Percentiles rank a stretch among this genome's conserved stretches.
Evolutionary conservation across 2,113 vertebrate genomes (phyloP).

Genomic region (Rhea americana): DNA sequence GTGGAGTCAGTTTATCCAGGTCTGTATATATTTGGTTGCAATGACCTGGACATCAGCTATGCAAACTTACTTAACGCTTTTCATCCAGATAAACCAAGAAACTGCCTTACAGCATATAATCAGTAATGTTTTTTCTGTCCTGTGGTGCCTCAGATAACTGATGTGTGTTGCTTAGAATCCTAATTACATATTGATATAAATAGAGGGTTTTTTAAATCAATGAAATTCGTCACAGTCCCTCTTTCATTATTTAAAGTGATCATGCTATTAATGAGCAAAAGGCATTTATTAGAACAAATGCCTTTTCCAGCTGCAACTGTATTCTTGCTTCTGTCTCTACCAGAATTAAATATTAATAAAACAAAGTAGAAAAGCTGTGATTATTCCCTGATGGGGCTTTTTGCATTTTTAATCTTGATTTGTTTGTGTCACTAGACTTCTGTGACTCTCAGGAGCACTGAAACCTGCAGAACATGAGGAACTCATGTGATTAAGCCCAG

Average conservation of each 20-base stretch:
- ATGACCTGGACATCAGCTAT: neutral
- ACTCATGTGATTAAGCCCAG: neutral
- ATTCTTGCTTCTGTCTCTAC: neutral
- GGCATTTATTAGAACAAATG: neutral
- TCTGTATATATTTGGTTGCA: neutral
- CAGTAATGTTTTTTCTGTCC: neutral
- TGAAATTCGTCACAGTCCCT: neutral
- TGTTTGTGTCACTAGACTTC: neutral
- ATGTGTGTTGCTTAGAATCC: neutral
- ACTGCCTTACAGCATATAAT: neutral
- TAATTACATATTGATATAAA: neutral
- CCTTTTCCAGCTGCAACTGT: neutral
- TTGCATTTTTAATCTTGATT: neutral
- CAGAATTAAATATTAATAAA: slow-evolving; percentile 41
- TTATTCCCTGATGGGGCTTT: neutral
- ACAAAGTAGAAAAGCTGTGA: neutral
- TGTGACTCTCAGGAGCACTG: neutral
- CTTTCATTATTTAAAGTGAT: neutral
- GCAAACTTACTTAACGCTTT: neutral
- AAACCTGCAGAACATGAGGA: neutral
- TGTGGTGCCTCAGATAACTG: neutral
- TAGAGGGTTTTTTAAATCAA: neutral
- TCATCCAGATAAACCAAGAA: neutral
- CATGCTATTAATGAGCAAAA: neutral
- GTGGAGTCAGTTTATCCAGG: neutral